A percentile compares a stretch with the other conserved stretches of the same genome.
These are phyloP conservation scores for Danio kyathit DNA, from an alignment of 2,797 vertebrate species.

Conservation along the genomic window DNA sequence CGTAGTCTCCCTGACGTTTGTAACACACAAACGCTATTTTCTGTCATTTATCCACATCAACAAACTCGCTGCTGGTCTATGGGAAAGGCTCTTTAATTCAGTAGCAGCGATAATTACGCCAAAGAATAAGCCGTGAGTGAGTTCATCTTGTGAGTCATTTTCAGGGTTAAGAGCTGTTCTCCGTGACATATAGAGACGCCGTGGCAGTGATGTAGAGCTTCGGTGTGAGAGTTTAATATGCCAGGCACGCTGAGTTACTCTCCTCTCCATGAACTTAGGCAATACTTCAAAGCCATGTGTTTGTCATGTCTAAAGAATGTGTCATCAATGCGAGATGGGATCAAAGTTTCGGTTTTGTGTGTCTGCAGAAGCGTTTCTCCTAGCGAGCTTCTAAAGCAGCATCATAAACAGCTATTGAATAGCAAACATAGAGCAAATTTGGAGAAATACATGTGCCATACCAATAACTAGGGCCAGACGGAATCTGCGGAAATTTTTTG, in stretches of 20 bases:
- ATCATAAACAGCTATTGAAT: neutral
- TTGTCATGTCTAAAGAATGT: slow-evolving; percentile 53
- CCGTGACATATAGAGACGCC: slow-evolving; percentile 27
- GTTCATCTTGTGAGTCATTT: slow-evolving; percentile 47
- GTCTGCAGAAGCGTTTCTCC: slow-evolving; percentile 9
- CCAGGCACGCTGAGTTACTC: slow-evolving; percentile 42
- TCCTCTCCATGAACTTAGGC: slow-evolving; percentile 26
- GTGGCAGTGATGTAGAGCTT: slow-evolving; percentile 35
- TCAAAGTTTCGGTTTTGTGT: slow-evolving; percentile 41
- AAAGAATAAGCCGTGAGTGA: slow-evolving; percentile 38
- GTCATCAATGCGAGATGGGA: slow-evolving; percentile 34
- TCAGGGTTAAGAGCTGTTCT: slow-evolving; percentile 36
- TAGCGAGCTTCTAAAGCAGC: neutral
- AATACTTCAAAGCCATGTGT: slow-evolving; percentile 49
- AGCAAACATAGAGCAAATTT: neutral
- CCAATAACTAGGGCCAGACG: too few species aligned
- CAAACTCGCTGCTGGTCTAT: slow-evolving; percentile 18
- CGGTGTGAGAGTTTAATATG: slow-evolving; percentile 33
- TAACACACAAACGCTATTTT: slow-evolving; percentile 21
- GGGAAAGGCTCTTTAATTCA: slow-evolving; percentile 28
- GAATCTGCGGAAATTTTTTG: too few species aligned
- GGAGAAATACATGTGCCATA: neutral
- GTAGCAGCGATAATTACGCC: slow-evolving; percentile 17
- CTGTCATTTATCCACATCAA: slow-evolving; percentile 39
- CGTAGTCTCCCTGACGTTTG: neutral